phyloP scores from a whole-genome alignment of 2,888 invertebrate species.

The Neoaliturus tenellus region DNA sequence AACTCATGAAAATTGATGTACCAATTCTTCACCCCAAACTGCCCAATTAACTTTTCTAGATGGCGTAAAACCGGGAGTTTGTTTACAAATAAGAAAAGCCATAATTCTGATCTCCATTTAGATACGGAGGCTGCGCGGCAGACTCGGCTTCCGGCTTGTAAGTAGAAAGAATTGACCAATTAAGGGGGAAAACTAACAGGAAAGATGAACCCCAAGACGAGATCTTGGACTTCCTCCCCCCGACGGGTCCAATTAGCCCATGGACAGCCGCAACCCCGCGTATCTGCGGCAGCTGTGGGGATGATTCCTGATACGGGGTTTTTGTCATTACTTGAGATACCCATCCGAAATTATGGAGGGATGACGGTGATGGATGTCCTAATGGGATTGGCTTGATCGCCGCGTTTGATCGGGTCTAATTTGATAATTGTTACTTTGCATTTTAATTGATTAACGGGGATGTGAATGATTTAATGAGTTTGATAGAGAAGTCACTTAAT shows the following conservation, averaged over 20 bases:
- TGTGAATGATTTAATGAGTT: too few relatives aligned
- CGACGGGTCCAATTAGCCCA: slow-evolving; percentile 18
- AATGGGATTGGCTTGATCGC: not conserved
- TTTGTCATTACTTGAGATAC: not conserved
- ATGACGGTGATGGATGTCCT: not conserved
- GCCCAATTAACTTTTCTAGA: not conserved
- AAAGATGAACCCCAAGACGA: slow-evolving; percentile 31
- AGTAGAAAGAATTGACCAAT: slow-evolving; percentile 51
- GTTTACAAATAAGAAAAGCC: slow-evolving; percentile 42
- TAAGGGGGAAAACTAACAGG: slow-evolving; percentile 48
- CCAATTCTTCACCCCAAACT: not conserved
- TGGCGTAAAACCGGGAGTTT: slow-evolving; percentile 17
- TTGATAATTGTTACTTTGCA: not conserved
- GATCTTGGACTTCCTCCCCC: slow-evolving; percentile 21
- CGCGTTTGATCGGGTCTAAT: not conserved
- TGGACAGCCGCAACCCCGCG: not conserved
- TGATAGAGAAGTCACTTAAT: too few relatives aligned
- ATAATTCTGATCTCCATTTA: slow-evolving; percentile 49
- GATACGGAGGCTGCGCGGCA: slow-evolving; percentile 20
- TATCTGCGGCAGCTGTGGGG: not conserved
- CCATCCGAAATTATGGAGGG: not conserved
- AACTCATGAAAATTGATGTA: too few relatives aligned
- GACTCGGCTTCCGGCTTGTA: slow-evolving; percentile 40
- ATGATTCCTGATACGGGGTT: not conserved
- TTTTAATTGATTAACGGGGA: too few relatives aligned